Percentiles rank a stretch among this genome's conserved stretches.
Evolutionary conservation across 2,797 vertebrate species (phyloP).

Genomic region (Oryzias dopingdopingensis): DNA sequence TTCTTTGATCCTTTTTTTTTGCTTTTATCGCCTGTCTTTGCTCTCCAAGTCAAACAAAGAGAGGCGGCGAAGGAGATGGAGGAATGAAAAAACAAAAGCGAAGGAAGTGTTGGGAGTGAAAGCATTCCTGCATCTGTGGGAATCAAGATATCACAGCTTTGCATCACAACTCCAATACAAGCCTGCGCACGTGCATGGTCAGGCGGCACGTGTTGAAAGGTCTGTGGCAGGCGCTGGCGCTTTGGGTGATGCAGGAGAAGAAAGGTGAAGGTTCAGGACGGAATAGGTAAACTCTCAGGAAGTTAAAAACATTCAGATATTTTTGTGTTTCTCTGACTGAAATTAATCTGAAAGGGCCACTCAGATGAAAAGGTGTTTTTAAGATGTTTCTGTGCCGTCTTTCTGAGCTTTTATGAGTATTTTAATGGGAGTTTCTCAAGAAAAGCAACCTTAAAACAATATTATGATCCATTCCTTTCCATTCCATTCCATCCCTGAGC

Average conservation of each 20-base stretch:
- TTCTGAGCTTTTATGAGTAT: no score
- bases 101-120: background rate
- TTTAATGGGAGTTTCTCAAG: no score
- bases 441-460: no score
- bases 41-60: slow-evolving; percentile 7
- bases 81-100: slow-evolving; percentile 10
- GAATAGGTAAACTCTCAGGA: no score
- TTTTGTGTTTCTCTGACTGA: no score
- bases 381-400: no score
- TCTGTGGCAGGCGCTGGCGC: background rate
- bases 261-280: background rate
- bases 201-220: slow-evolving; percentile 11
- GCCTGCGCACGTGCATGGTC: slow-evolving; percentile 18
- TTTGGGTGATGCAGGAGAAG: slow-evolving; percentile 7
- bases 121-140: slow-evolving; percentile 5
- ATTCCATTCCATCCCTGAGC: no score
- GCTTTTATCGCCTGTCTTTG: background rate
- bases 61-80: background rate
- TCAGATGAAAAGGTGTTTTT: no score
- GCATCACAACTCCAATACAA: slow-evolving; percentile 2
- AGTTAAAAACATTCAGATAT: no score
- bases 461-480: no score
- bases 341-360: no score
- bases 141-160: slow-evolving; percentile 16
- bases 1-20: background rate